Percentiles rank a stretch among this genome's conserved stretches.
Evolutionary conservation across 35 echinoderm and acorn worm genomes (phyloP).

Genomic region (Apostichopus californicus): DNA sequence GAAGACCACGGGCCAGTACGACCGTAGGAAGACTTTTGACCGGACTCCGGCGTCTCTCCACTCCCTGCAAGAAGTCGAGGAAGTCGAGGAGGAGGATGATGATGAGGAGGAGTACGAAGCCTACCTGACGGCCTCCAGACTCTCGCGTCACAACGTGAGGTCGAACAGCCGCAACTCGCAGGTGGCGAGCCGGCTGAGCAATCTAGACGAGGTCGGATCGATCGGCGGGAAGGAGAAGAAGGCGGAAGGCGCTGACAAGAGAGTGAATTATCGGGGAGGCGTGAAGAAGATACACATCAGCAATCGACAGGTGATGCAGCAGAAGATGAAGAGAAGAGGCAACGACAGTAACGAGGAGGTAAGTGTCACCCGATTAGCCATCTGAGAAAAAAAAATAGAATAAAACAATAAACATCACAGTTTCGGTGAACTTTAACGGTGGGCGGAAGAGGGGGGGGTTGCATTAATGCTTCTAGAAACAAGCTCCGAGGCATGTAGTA

Average conservation of each 20-base stretch:
- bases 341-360: slow-evolving; percentile 10
- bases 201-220: slow-evolving; percentile 74
- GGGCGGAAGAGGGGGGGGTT: too few relatives aligned
- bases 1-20: slow-evolving; percentile 64
- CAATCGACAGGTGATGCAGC: slow-evolving; percentile 40
- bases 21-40: slow-evolving; percentile 44
- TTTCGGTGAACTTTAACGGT: too few relatives aligned
- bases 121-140: slow-evolving; percentile 58
- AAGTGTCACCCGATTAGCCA: background rate
- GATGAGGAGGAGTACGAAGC: background rate
- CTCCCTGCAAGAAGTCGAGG: slow-evolving; percentile 64
- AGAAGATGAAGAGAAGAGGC: slow-evolving; percentile 10
- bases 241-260: slow-evolving; percentile 64
- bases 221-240: slow-evolving; percentile 60
- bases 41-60: slow-evolving; percentile 55
- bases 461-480: too few relatives aligned
- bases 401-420: too few relatives aligned
- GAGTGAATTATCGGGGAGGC: slow-evolving; percentile 54
- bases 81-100: slow-evolving; percentile 47
- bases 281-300: slow-evolving; percentile 52
- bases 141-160: slow-evolving; percentile 63
- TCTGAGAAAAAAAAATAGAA: too few relatives aligned
- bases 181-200: slow-evolving; percentile 47
- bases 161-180: slow-evolving; percentile 27
- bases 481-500: too few relatives aligned